These are phyloP conservation scores for Penaeus japonicus DNA, from an alignment of 1,140 invertebrate species.

Conservation along the genomic window DNA sequence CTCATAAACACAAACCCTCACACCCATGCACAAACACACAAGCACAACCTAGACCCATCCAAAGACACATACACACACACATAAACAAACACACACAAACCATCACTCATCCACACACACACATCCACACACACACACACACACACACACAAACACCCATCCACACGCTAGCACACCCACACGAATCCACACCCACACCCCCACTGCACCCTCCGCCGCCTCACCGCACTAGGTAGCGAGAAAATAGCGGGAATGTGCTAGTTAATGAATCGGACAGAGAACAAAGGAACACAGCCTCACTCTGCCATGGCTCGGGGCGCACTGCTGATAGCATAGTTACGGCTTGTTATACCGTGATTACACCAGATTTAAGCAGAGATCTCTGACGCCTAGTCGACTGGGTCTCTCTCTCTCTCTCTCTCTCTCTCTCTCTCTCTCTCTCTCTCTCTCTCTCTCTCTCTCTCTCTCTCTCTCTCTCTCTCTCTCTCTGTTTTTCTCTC, in stretches of 20 bases:
- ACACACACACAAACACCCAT: too few species aligned
- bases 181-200: too few species aligned
- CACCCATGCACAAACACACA: too few species aligned
- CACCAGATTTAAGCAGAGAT: background rate
- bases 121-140: too few species aligned
- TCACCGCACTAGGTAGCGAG: background rate
- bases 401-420: background rate
- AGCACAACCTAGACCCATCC: too few species aligned
- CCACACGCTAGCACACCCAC: too few species aligned
- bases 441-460: background rate
- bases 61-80: too few species aligned
- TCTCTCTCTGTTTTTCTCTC: too few species aligned
- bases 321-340: slow-evolving; percentile 19
- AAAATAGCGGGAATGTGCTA: slow-evolving; percentile 22
- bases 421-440: background rate
- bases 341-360: slow-evolving; percentile 43
- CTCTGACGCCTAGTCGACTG: background rate
- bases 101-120: too few species aligned
- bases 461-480: background rate
- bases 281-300: background rate
- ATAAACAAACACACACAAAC: too few species aligned
- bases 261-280: slow-evolving; percentile 29
- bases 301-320: background rate
- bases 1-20: too few species aligned
- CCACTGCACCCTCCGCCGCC: too few species aligned